A percentile compares a stretch with the other conserved stretches of the same genome.
These are phyloP conservation scores for Distichodus sexfasciatus DNA, from an alignment of 2,797 vertebrate species.

Conservation along the genomic window DNA sequence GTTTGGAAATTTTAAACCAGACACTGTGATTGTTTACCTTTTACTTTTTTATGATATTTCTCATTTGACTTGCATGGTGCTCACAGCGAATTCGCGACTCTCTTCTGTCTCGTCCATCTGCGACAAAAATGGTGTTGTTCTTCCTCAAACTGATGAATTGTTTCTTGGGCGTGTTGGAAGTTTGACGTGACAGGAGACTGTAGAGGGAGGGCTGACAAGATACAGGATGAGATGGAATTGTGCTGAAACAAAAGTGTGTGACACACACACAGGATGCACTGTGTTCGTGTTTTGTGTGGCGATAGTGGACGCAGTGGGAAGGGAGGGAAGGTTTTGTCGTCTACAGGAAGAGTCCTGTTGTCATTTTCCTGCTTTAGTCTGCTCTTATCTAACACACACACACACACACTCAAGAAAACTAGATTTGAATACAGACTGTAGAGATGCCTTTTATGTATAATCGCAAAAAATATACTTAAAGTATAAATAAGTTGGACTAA, in stretches of 20 bases:
- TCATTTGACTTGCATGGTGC: too few relatives aligned
- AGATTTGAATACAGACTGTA: slow-evolving; percentile 14
- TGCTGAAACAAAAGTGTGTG: slow-evolving; percentile 25
- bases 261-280: slow-evolving; percentile 45
- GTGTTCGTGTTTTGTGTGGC: neutral
- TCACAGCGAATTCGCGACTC: too few relatives aligned
- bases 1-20: too few relatives aligned
- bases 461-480: too few relatives aligned
- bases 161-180: neutral
- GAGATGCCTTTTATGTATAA: too few relatives aligned
- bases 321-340: slow-evolving; percentile 38
- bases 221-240: slow-evolving; percentile 41
- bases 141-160: neutral
- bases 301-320: slow-evolving; percentile 18
- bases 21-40: too few relatives aligned
- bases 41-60: too few relatives aligned
- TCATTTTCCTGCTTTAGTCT: slow-evolving; percentile 32
- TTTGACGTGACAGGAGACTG: neutral
- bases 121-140: neutral
- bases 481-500: too few relatives aligned
- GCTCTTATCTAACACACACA: slow-evolving; percentile 1
- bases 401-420: neutral
- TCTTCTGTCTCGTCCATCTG: neutral
- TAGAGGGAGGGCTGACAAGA: slow-evolving; percentile 27
- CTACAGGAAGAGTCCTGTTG: slow-evolving; percentile 33